Conservation (phyloP, 2,888 invertebrate genomes). For the Cataglyphis rosenhaueri region DNA sequence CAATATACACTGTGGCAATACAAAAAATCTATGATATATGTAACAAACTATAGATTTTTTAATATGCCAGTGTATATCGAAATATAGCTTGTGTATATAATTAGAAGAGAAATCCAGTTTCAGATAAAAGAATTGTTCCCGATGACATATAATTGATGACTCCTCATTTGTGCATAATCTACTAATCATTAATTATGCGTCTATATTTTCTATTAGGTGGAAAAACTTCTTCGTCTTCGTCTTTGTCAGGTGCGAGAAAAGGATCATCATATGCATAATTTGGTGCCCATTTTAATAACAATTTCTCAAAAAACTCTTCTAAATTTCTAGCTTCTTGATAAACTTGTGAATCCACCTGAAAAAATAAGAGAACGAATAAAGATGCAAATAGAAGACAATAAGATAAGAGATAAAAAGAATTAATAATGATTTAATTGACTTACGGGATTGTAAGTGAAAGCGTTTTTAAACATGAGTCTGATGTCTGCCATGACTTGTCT, state of each 20-base stretch:
- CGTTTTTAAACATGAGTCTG: conserved; percentile 95
- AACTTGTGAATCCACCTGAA: conserved; percentile 91
- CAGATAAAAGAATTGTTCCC: not conserved
- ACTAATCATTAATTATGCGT: conserved; percentile 86
- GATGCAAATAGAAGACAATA: not conserved
- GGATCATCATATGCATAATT: conserved; percentile 89
- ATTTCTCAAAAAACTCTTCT: conserved; percentile 94
- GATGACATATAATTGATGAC: conserved; percentile 5
- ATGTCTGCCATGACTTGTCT: conserved; percentile 93
- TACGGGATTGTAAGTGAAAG: conserved; percentile 94
- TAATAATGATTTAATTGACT: conserved; percentile 81
- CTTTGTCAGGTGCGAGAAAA: conserved; percentile 84
- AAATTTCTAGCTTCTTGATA: conserved; percentile 92
- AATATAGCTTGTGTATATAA: not conserved
- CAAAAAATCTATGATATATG: not conserved
- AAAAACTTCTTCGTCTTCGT: conserved; percentile 85
- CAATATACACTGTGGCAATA: not conserved
- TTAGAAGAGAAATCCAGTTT: not conserved
- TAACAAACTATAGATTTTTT: not conserved
- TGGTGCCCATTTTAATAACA: conserved; percentile 93
- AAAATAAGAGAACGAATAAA: conserved; percentile 40
- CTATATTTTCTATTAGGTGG: conserved; percentile 87
- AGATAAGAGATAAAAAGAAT: not conserved
- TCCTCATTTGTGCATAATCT: not conserved
- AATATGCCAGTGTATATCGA: not conserved